phyloP scores from a whole-genome alignment of 2,888 invertebrate species.

The Lepidocyrtoides sp. region DNA sequence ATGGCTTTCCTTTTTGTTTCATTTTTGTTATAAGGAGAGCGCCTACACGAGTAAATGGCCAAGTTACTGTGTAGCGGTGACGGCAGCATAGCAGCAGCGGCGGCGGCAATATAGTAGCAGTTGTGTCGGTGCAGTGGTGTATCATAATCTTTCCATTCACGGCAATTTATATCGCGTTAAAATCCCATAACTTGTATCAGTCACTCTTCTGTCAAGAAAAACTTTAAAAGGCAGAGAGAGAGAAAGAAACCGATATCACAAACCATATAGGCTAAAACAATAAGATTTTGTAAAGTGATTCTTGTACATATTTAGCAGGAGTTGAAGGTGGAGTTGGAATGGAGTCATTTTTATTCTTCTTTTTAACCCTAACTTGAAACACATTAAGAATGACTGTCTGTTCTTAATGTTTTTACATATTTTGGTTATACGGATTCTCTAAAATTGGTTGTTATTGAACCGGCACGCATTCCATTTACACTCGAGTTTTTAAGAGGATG shows the following conservation, averaged over 20 bases:
- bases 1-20: slow-evolving; percentile 48
- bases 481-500: background rate
- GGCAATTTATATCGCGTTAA: slow-evolving; percentile 80
- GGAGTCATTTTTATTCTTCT: background rate
- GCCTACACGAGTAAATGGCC: background rate
- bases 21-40: background rate
- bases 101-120: background rate
- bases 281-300: background rate
- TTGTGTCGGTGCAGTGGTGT: slow-evolving; percentile 21
- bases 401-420: background rate
- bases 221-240: background rate
- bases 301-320: slow-evolving; percentile 30
- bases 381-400: slow-evolving; percentile 15
- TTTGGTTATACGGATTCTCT: background rate
- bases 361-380: slow-evolving; percentile 2
- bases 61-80: slow-evolving; percentile 1
- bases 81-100: background rate
- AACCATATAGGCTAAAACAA: background rate
- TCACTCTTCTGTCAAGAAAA: slow-evolving; percentile 42
- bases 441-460: too few relatives aligned
- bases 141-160: slow-evolving; percentile 76
- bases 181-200: slow-evolving; percentile 75
- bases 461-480: background rate
- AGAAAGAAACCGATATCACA: background rate
- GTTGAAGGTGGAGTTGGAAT: background rate